Evolutionary conservation across 1,140 invertebrate genomes (phyloP).

Genomic region (Eumaeus atala): DNA sequence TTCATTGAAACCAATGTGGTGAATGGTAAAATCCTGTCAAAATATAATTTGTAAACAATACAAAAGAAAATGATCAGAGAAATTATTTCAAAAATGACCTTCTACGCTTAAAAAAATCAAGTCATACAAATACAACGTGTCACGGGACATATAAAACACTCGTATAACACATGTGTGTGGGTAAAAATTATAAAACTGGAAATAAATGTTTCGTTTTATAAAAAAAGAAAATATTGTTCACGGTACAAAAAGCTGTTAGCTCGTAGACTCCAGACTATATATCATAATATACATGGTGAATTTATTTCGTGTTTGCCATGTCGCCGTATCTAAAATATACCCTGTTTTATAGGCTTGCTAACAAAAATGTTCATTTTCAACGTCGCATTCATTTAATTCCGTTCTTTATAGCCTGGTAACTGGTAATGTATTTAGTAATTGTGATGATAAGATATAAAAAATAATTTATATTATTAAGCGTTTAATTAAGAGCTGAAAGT

Average conservation of each 20-base stretch:
- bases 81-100: too few relatives aligned
- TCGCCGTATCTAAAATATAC: conserved; percentile 17
- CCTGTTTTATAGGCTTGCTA: conserved; percentile 18
- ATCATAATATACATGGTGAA: conserved; percentile 14
- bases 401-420: conserved; percentile 12
- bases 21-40: too few relatives aligned
- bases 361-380: conserved; percentile 17
- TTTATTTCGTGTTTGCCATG: conserved; percentile 17
- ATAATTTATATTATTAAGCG: neutral
- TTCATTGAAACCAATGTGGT: too few relatives aligned
- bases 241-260: neutral
- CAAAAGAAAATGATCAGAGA: too few relatives aligned
- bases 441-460: conserved; percentile 2
- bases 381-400: conserved; percentile 20
- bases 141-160: too few relatives aligned
- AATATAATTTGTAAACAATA: too few relatives aligned
- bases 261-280: neutral
- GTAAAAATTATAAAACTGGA: neutral
- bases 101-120: too few relatives aligned
- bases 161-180: neutral
- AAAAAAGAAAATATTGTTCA: too few relatives aligned
- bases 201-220: conserved; percentile 5
- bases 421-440: neutral
- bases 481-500: neutral
- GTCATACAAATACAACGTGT: too few relatives aligned